phyloP scores from a whole-genome alignment of 2,888 invertebrate genomes.

The Pantelozetes paolii region DNA sequence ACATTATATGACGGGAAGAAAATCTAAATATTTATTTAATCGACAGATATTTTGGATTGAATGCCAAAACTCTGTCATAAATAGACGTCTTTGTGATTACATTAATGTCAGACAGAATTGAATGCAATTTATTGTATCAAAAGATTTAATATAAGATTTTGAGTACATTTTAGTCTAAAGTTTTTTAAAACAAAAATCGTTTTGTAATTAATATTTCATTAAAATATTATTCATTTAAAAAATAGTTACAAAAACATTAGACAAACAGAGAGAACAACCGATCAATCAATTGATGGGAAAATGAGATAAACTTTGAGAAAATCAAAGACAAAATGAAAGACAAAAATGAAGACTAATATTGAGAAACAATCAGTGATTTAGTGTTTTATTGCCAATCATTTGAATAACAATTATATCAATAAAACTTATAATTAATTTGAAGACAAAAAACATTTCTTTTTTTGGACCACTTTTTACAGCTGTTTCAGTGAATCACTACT shows the following conservation, averaged over 20 bases:
- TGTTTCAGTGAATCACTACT: constrained; percentile 13
- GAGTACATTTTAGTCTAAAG: background rate
- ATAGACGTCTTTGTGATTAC: background rate
- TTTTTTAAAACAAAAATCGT: background rate
- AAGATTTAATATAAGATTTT: background rate
- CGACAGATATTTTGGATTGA: background rate
- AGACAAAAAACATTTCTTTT: too few relatives aligned
- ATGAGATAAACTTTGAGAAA: too few relatives aligned
- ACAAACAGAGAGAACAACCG: too few relatives aligned
- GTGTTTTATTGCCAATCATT: too few relatives aligned
- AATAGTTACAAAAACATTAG: too few relatives aligned
- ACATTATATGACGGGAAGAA: background rate
- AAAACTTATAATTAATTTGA: too few relatives aligned
- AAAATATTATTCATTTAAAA: too few relatives aligned
- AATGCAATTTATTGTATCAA: constrained; percentile 20
- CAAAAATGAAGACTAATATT: background rate
- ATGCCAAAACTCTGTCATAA: background rate
- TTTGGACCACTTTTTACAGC: constrained; percentile 35
- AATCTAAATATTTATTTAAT: constrained; percentile 25
- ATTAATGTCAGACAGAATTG: background rate
- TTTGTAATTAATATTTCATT: too few relatives aligned
- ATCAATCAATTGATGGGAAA: too few relatives aligned
- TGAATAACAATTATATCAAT: too few relatives aligned
- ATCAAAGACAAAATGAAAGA: too few relatives aligned
- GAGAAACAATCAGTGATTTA: background rate